A percentile compares a stretch with the other conserved stretches of the same genome.
Evolutionary conservation across 2,888 invertebrate species (phyloP).

Genomic region (Pterostichus niger): DNA sequence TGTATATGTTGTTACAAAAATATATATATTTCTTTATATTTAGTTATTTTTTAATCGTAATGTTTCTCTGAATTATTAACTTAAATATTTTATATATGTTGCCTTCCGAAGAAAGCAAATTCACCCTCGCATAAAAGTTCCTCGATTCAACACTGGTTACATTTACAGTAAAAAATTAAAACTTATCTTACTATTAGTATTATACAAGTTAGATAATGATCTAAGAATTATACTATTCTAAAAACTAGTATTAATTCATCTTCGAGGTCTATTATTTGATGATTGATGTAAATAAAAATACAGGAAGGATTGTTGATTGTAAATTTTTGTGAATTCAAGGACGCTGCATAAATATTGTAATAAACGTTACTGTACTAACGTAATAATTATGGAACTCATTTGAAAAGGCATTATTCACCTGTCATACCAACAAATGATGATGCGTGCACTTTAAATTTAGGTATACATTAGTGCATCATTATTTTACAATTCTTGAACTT

Average conservation of each 20-base stretch:
- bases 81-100: too few relatives aligned
- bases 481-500: constrained; percentile 10
- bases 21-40: too few relatives aligned
- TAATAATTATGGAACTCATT: constrained; percentile 2
- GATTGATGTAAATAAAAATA: constrained; percentile 10
- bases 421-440: constrained; percentile 36
- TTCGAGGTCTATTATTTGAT: constrained; percentile 6
- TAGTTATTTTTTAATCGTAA: too few relatives aligned
- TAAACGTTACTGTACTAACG: neutral
- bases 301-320: neutral
- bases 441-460: constrained; percentile 35
- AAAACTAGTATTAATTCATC: neutral
- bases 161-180: too few relatives aligned
- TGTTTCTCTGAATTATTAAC: too few relatives aligned
- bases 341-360: neutral
- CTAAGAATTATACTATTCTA: neutral
- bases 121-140: too few relatives aligned
- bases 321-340: neutral
- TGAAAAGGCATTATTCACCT: constrained; percentile 17
- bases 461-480: constrained; percentile 2
- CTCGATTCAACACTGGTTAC: too few relatives aligned
- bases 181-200: too few relatives aligned
- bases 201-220: too few relatives aligned
- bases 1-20: too few relatives aligned
- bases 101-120: too few relatives aligned